Evolutionary conservation across 2,797 vertebrate genomes (phyloP), one percentile per base, ranked within the genome.

Genomic region (Amphiprion clarkii): DNA sequence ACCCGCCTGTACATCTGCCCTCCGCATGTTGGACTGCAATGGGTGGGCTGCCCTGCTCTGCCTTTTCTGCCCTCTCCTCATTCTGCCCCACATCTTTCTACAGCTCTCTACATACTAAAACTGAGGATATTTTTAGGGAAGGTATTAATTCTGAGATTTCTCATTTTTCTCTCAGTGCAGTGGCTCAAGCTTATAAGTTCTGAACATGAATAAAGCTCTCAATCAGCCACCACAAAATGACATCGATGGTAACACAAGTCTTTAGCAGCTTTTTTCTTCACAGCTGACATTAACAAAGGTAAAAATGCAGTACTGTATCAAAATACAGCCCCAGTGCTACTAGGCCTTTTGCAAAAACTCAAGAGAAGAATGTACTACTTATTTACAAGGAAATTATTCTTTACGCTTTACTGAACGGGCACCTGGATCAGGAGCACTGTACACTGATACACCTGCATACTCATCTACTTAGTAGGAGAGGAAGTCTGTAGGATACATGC

Each of bases 1-100:
- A 60, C 33, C 33, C 48, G 61, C 57, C 70, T 70, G 51, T 90
- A 92, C 91, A 94, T 93, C 92, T 94, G 92, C 89, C 89, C 82
- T 81, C 88, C 93, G 74, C 90, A 92, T 92, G 92, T 92, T 88
- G 71, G 81, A 76, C 76, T 82, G 53, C 53, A 58, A 81, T 91
- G 89, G 92, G 90, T 92, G 89, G 89, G 88, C 92, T 91, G 76
- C 82, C 79, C 69, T 74, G 71, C 69, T 66, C 73, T 84, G 71
- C 69, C 65, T 81, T 56, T 46, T 71, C 53, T 78, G 62, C 78
- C 74, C 71, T 74, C 64, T 79, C 23, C 72, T 85, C 69, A 74
- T 31, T 27, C 67, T 74, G 59, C 52, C 64, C 69, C 78, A 19
- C 64, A 73, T 76, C 69, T 81, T 66, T 78, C 76, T 78, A 58